Evolutionary conservation across 1,140 invertebrate species (phyloP).

Genomic region (Diachasma alloeum): DNA sequence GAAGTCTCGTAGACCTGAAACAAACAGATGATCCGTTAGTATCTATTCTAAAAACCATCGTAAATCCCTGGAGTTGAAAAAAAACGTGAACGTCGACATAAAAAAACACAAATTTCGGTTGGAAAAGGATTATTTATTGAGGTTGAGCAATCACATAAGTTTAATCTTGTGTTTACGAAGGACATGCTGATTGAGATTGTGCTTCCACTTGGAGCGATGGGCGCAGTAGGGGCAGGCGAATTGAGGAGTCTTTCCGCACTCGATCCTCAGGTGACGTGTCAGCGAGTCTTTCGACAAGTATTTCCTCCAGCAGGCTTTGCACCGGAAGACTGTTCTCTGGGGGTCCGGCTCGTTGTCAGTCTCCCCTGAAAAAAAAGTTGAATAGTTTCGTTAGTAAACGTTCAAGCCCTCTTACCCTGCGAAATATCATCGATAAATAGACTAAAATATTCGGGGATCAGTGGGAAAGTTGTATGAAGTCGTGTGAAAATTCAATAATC

Average conservation of each 20-base stretch:
- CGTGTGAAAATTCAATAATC: neutral
- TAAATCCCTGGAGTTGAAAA: neutral
- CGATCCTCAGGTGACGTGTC: conserved; percentile 69
- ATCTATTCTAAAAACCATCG: neutral
- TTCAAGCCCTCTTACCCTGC: no score
- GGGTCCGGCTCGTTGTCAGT: neutral
- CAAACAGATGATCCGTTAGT: neutral
- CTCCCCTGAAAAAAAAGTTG: neutral
- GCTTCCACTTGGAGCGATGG: conserved; percentile 59
- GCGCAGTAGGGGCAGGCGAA: conserved; percentile 70
- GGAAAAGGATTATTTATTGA: neutral
- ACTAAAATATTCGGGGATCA: no score
- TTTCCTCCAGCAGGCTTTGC: conserved; percentile 18
- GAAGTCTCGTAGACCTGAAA: neutral
- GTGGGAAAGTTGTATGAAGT: neutral
- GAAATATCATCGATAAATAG: no score
- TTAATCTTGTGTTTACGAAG: conserved; percentile 40
- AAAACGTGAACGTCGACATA: neutral
- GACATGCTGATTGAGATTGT: neutral
- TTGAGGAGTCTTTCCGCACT: conserved; percentile 70
- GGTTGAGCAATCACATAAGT: conserved; percentile 31
- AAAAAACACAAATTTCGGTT: neutral
- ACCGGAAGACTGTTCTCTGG: neutral
- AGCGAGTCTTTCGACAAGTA: conserved; percentile 59
- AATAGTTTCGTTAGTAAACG: conserved; percentile 28